Percentiles rank a stretch among this genome's conserved stretches.
Evolutionary conservation across 2,113 vertebrate genomes (phyloP).

Genomic region (Phalacrocorax pelagicus): DNA sequence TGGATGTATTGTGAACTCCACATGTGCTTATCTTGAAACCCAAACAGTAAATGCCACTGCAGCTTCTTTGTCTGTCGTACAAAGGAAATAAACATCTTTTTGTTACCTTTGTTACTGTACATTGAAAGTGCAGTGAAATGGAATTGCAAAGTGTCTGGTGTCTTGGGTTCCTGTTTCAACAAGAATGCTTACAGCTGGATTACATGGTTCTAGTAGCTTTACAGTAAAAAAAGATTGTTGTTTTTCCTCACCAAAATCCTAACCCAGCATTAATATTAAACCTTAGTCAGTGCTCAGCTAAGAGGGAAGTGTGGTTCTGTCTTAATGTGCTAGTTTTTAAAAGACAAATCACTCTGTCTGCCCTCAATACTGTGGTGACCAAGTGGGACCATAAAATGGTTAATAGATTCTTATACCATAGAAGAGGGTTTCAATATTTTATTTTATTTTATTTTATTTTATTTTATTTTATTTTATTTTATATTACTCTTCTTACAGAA

Average conservation of each 20-base stretch:
- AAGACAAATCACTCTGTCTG: not conserved
- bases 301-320: not conserved
- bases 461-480: not conserved
- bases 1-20: not conserved
- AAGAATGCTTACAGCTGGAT: not conserved
- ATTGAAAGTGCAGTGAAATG: not conserved
- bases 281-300: not conserved
- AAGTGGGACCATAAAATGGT: not conserved
- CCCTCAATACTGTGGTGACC: not conserved
- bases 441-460: not conserved
- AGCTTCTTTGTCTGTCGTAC: slow-evolving; percentile 10
- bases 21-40: not conserved
- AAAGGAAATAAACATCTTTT: slow-evolving; percentile 23
- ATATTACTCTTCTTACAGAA: not conserved
- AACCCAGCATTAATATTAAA: not conserved
- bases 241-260: slow-evolving; percentile 12
- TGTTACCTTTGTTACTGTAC: not conserved
- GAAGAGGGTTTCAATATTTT: not conserved
- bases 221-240: slow-evolving; percentile 7
- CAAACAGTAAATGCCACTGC: slow-evolving; percentile 3
- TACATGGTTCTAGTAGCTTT: not conserved
- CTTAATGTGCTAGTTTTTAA: not conserved
- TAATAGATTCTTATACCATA: not conserved
- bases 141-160: not conserved
- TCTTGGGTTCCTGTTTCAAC: not conserved